phyloP scores from a whole-genome alignment of 1,140 invertebrate genomes.

The Lasaia peninsularis region DNA sequence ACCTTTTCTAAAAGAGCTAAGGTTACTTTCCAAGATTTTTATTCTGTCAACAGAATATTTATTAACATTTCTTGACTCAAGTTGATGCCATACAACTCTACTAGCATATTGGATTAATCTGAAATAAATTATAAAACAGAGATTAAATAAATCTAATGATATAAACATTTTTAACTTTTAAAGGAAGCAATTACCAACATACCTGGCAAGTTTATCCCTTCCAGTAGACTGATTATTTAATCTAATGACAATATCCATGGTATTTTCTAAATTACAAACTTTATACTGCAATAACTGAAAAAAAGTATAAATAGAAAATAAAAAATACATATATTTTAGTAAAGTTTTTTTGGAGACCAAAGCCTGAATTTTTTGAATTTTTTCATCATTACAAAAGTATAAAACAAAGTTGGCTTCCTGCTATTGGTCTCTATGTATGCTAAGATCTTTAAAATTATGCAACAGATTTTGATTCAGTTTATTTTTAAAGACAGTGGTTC shows the following conservation, averaged over 20 bases:
- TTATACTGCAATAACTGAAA: neutral
- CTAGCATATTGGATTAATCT: slow-evolving; percentile 66
- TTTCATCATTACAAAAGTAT: no score
- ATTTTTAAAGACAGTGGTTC: no score
- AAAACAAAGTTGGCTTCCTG: no score
- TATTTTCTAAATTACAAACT: neutral
- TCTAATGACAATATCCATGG: slow-evolving; percentile 63
- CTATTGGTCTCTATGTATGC: no score
- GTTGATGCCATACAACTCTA: slow-evolving; percentile 62
- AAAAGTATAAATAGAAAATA: neutral
- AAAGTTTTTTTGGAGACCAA: no score
- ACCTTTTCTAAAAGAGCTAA: slow-evolving; percentile 69
- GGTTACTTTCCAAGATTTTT: slow-evolving; percentile 59
- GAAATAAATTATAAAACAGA: slow-evolving; percentile 22
- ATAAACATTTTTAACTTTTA: neutral
- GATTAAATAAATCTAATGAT: slow-evolving; percentile 1
- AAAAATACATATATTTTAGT: no score
- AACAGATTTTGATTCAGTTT: no score
- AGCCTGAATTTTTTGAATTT: no score
- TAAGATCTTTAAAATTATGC: no score
- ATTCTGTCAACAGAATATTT: slow-evolving; percentile 69
- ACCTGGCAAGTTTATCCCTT: slow-evolving; percentile 68
- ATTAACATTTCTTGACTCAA: slow-evolving; percentile 63
- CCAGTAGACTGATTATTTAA: slow-evolving; percentile 67
- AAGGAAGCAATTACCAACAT: neutral